A percentile compares a stretch with the other conserved stretches of the same genome.
phyloP scores from a whole-genome alignment of 2,797 vertebrate genomes.

The Poeciliopsis gracilis region DNA sequence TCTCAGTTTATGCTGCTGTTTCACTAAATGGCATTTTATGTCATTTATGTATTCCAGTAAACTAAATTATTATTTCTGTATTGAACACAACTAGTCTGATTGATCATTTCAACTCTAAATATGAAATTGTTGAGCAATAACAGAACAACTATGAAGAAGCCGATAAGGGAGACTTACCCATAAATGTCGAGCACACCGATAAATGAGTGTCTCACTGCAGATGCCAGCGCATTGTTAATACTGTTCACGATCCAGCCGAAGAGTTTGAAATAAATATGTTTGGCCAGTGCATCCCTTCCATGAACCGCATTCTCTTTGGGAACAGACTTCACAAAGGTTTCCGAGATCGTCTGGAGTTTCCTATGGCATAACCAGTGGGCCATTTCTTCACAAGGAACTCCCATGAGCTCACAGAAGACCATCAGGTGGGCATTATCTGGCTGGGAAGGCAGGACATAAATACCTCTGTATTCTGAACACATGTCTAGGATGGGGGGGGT shows the following conservation, averaged over 20 bases:
- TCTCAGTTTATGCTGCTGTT: too few relatives aligned
- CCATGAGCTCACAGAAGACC: slow-evolving; percentile 93
- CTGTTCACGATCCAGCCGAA: slow-evolving; percentile 91
- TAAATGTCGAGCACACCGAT: slow-evolving; percentile 98
- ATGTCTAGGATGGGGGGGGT: neutral
- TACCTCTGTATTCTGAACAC: neutral
- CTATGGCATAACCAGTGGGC: slow-evolving; percentile 94
- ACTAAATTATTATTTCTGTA: too few relatives aligned
- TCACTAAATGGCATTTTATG: too few relatives aligned
- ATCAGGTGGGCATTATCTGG: slow-evolving; percentile 86
- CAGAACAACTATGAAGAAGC: neutral
- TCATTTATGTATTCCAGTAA: too few relatives aligned
- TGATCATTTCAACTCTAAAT: too few relatives aligned
- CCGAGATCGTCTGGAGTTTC: slow-evolving; percentile 89
- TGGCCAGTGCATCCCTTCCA: slow-evolving; percentile 92
- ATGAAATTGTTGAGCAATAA: neutral
- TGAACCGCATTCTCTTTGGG: slow-evolving; percentile 87
- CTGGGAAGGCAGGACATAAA: slow-evolving; percentile 70
- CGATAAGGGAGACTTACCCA: slow-evolving; percentile 80
- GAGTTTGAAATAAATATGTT: slow-evolving; percentile 92
- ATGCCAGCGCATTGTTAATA: slow-evolving; percentile 89
- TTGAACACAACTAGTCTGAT: too few relatives aligned
- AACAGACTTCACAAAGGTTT: slow-evolving; percentile 92
- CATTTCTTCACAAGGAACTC: slow-evolving; percentile 91
- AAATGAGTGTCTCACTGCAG: slow-evolving; percentile 88